A percentile compares a stretch with the other conserved stretches of the same genome.
Evolutionary conservation across 2,113 vertebrate genomes (phyloP).

Genomic region (Rafetus swinhoei): DNA sequence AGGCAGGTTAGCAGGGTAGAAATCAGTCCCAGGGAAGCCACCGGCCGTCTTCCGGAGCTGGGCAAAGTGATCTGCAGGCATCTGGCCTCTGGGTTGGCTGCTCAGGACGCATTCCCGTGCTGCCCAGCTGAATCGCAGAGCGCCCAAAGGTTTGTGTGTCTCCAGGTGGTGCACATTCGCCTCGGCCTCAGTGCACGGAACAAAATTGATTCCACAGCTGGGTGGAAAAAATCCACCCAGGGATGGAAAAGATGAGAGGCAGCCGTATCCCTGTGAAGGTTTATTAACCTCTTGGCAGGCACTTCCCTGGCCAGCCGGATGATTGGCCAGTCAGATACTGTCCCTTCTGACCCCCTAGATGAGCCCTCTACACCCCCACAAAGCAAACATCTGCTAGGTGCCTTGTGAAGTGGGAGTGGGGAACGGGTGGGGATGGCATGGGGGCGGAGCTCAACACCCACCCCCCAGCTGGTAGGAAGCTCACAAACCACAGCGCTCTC

Average conservation of each 20-base stretch:
- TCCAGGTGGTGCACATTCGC: too few species aligned
- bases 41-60: background rate
- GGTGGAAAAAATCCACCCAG: too few species aligned
- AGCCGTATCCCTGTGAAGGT: accelerated
- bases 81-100: background rate
- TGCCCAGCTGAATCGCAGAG: too few species aligned
- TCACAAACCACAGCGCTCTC: background rate
- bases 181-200: too few species aligned
- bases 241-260: too few species aligned
- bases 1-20: background rate
- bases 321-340: background rate
- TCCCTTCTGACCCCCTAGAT: background rate
- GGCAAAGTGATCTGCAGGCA: background rate
- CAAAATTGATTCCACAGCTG: too few species aligned
- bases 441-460: background rate
- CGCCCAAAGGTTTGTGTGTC: too few species aligned
- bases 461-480: background rate
- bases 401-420: background rate
- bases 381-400: background rate
- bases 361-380: background rate
- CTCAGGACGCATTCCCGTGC: too few species aligned
- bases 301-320: background rate
- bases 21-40: background rate
- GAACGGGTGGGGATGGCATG: background rate
- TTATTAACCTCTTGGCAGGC: background rate